A percentile compares a stretch with the other conserved stretches of the same genome.
Evolutionary conservation across 2,797 vertebrate species (phyloP).

Genomic region (Centroberyx gerrardi): DNA sequence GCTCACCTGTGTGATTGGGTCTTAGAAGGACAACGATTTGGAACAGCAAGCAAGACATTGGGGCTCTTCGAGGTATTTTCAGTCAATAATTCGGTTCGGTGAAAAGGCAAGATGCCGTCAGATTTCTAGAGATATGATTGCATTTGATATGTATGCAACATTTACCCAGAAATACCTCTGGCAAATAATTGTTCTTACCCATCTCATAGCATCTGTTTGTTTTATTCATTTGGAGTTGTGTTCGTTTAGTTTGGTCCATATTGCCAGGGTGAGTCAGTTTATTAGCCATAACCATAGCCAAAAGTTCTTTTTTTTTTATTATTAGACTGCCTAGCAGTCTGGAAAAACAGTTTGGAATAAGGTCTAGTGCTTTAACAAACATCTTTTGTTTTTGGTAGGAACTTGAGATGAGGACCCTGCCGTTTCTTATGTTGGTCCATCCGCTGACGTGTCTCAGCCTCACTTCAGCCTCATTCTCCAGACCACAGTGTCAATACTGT

Average conservation of each 20-base stretch:
- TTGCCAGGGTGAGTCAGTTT: too few relatives aligned
- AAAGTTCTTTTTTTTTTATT: too few relatives aligned
- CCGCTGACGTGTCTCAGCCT: slow-evolving; percentile 19
- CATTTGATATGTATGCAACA: background rate
- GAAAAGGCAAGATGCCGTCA: too few relatives aligned
- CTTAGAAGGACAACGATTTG: background rate
- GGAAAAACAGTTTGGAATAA: too few relatives aligned
- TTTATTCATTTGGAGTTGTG: background rate
- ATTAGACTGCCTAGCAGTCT: too few relatives aligned
- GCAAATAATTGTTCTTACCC: background rate
- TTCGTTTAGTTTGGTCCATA: background rate
- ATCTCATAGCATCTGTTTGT: background rate
- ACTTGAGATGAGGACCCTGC: slow-evolving; percentile 18
- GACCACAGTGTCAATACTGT: slow-evolving; percentile 61
- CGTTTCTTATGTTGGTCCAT: background rate
- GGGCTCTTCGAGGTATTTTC: background rate
- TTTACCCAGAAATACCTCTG: background rate
- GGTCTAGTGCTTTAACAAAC: background rate
- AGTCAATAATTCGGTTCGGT: too few relatives aligned
- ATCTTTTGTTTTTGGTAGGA: slow-evolving; percentile 8
- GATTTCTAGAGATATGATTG: background rate
- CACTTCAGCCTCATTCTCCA: background rate
- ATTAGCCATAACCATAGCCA: too few relatives aligned
- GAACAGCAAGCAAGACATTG: background rate
- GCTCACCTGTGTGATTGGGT: background rate